Evolutionary conservation across 2,797 vertebrate species (phyloP), one percentile per base, ranked within the genome.

Genomic region (Crax fasciolata): DNA sequence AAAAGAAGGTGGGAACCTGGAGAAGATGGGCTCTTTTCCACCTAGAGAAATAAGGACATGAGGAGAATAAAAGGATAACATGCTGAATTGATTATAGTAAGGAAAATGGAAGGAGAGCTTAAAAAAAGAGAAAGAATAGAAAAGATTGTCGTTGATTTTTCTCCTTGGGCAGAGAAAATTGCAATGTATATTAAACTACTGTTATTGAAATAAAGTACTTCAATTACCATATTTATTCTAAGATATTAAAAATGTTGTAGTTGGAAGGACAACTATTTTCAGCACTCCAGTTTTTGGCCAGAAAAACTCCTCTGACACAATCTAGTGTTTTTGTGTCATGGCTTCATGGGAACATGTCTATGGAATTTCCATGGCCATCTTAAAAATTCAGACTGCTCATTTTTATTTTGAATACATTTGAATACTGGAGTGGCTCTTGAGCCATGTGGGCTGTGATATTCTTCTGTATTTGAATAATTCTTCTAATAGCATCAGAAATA

Each of bases 401-500:
- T 91, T 65, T 84, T 90, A 38, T 81, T 73, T 90, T 11, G 4
- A 43, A 73, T 81, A 18, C 17, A 63, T 91, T 89, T 81, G 76
- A 94, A 81, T 89, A 62, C 35, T 75, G 15, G 86, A 13, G 1
- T 88, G 52, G 55, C 41, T 95, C 59, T 94, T 96, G 84, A 86
- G 59, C 82, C 75, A 20, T 85, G 41, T 83, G 75, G 87, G 79
- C 76, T 35, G 23, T 75, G 49, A 70, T 92, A 84, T 54, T 76
- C 59, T 81, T 85, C 74, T 49, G n/a, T 84, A 90, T 39, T 84
- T 93, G 62, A 78, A 73, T 89, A 92, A 75, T 78, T 90, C 55
- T 91, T 92, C 81, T 90, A 79, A 90, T 91, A 87, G 59, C 38
- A 84, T 38, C 58, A 91, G 79, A 76, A 95, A 71, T 18, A 73